A percentile compares a stretch with the other conserved stretches of the same genome.
phyloP scores from a whole-genome alignment of 2,888 invertebrate genomes.

The Blera fallax region DNA sequence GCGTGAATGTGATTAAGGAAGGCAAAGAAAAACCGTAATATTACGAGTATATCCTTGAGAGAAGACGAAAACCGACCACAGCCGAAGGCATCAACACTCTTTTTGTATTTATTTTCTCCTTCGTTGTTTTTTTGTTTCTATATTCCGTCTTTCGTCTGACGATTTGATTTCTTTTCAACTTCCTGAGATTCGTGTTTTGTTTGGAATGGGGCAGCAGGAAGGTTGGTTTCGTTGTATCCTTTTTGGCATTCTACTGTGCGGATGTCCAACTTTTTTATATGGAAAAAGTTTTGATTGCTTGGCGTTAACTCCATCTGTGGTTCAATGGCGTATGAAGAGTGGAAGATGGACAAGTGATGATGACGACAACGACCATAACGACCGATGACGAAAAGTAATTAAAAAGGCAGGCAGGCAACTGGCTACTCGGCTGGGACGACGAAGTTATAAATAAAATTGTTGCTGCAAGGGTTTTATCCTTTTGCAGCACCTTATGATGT shows the following conservation, averaged over 20 bases:
- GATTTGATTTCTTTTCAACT: conserved; percentile 69
- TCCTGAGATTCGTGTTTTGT: conserved; percentile 39
- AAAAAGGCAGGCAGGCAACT: conserved; percentile 49
- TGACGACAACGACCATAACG: conserved; percentile 49
- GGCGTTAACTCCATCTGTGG: conserved; percentile 71
- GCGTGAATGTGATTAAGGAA: conserved; percentile 61
- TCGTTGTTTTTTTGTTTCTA: conserved; percentile 6
- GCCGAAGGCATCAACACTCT: conserved; percentile 31
- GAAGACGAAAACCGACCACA: neutral
- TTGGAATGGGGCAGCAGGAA: conserved; percentile 1
- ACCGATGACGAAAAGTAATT: conserved; percentile 69
- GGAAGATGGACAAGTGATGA: conserved; percentile 70
- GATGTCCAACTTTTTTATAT: conserved; percentile 69
- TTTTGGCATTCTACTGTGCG: conserved; percentile 42
- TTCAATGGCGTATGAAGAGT: conserved; percentile 69
- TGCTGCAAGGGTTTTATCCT: neutral
- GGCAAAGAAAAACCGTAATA: conserved; percentile 8
- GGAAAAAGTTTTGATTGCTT: conserved; percentile 72
- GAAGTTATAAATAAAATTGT: conserved; percentile 59
- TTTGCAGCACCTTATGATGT: conserved; percentile 29
- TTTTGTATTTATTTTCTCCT: conserved; percentile 30
- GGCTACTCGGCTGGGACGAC: conserved; percentile 8
- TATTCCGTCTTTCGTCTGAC: conserved; percentile 36
- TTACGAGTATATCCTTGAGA: conserved; percentile 3
- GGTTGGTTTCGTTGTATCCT: conserved; percentile 36